These are phyloP conservation scores for Cephus runcator DNA, from an alignment of 2,888 invertebrate species.

Conservation along the genomic window DNA sequence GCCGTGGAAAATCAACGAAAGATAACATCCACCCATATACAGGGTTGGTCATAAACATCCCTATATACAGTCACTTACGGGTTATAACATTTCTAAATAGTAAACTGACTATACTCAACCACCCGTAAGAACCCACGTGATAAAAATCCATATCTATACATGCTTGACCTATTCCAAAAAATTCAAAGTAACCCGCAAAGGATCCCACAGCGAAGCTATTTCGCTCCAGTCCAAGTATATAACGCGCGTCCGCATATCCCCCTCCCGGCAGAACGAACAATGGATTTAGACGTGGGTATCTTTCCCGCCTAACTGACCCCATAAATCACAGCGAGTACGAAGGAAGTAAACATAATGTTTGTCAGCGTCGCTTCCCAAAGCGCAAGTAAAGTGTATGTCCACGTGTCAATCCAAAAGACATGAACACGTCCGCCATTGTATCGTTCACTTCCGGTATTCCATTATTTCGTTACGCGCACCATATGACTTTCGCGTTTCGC, in stretches of 20 bases:
- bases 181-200: neutral
- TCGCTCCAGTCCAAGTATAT: neutral
- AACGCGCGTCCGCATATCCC: neutral
- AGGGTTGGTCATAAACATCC: too few relatives aligned
- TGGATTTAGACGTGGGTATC: conserved; percentile 24
- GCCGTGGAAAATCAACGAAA: too few relatives aligned
- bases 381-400: neutral
- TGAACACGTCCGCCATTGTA: conserved; percentile 26
- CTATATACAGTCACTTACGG: too few relatives aligned
- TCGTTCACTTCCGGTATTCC: conserved; percentile 17
- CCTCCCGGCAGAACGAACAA: conserved; percentile 16
- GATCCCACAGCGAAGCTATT: neutral
- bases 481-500: neutral
- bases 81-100: too few relatives aligned
- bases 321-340: conserved; percentile 20
- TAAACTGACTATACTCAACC: too few relatives aligned
- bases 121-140: too few relatives aligned
- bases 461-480: neutral
- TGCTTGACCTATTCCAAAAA: neutral
- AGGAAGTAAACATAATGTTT: conserved; percentile 25
- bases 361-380: conserved; percentile 15
- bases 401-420: neutral
- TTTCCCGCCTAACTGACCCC: conserved; percentile 17
- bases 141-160: neutral
- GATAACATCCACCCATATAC: too few relatives aligned